A percentile compares a stretch with the other conserved stretches of the same genome.
phyloP scores from a whole-genome alignment of 30 jellyfish, hydroid and myxozoan genomes.

The Catostylus mosaicus region DNA sequence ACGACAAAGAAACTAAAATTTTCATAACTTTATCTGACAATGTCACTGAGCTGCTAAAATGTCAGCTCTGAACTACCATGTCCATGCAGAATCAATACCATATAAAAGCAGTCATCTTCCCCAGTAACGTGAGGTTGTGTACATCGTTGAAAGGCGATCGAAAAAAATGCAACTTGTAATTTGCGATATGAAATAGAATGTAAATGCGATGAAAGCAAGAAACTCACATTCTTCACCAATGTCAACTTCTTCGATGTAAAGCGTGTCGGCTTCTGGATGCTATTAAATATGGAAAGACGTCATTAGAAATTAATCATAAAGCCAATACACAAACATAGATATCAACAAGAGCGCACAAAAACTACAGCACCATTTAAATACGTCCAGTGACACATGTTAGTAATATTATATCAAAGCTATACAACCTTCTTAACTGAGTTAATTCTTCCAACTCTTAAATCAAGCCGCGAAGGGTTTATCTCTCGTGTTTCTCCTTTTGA shows the following conservation, averaged over 20 bases:
- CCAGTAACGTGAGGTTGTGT: no score
- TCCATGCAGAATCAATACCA: no score
- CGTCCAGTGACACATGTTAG: not conserved
- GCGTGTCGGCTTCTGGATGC: slow-evolving; percentile 97
- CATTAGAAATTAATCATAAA: not conserved
- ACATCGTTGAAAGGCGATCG: no score
- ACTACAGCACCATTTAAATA: not conserved
- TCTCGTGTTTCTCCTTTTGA: slow-evolving; percentile 73
- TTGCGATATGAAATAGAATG: no score
- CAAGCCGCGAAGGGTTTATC: slow-evolving; percentile 87
- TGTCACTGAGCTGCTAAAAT: no score
- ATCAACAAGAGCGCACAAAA: not conserved
- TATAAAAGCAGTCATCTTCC: no score
- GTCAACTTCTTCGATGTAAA: slow-evolving; percentile 89
- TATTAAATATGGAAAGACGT: no score
- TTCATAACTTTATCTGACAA: no score
- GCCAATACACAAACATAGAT: not conserved
- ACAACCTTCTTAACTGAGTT: slow-evolving; percentile 75
- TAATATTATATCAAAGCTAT: not conserved
- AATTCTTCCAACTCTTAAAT: slow-evolving; percentile 79
- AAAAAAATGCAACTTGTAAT: no score
- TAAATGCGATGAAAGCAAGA: not conserved
- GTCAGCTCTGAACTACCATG: no score
- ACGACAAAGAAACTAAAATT: no score
- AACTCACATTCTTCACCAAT: slow-evolving; percentile 93